Evolutionary conservation across 2,113 vertebrate species (phyloP), one percentile per base, ranked within the genome.

Genomic region (Addax nasomaculatus): DNA sequence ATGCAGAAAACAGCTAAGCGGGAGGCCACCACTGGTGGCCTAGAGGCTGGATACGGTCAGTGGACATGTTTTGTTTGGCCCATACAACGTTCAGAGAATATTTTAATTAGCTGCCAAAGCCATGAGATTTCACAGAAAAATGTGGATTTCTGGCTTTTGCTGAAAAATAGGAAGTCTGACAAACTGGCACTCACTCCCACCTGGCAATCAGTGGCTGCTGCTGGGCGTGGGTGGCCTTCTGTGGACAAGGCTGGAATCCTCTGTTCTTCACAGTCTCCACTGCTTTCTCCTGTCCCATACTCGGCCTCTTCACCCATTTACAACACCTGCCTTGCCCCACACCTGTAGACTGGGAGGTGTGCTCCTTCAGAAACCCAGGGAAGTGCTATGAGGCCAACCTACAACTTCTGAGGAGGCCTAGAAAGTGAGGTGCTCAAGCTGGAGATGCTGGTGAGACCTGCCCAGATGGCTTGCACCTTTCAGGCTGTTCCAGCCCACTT

Each of bases 71-170:
- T 96, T 97, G n/a, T 81, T 94, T 97, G 96, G 91, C 76, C 84
- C 91, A 14, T 27, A 43, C 27, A 2, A 81, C 16, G 36, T 58
- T 90, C 76, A 88, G 81, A 93, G 70, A 85, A 94, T 55, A 90
- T 94, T 94, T 96, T 88, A 97, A 95, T 95, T 97, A 97, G 67
- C 81, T 94, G 91, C 90, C 80, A 94, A 85, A 90, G 53, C 80
- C 70, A 90, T 76, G 78, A 85, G 64, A 85, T 47, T 90, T 96
- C 92, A 94, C 62, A 88, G 58, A 87, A 84, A 95, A 93, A 94
- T 95, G 94, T 53, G 64, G 86, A 90, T 95, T 84, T 94, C 78
- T 95, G 90, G 39, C 27, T 94, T 96, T 88, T 67, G 64, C 73
- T 27, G 58, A 80, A 95, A 86, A 95, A 70, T 8, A 92, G 58